Percentiles rank a stretch among this genome's conserved stretches.
Evolutionary conservation across 2,797 vertebrate species (phyloP).

Genomic region (Pampus argenteus): DNA sequence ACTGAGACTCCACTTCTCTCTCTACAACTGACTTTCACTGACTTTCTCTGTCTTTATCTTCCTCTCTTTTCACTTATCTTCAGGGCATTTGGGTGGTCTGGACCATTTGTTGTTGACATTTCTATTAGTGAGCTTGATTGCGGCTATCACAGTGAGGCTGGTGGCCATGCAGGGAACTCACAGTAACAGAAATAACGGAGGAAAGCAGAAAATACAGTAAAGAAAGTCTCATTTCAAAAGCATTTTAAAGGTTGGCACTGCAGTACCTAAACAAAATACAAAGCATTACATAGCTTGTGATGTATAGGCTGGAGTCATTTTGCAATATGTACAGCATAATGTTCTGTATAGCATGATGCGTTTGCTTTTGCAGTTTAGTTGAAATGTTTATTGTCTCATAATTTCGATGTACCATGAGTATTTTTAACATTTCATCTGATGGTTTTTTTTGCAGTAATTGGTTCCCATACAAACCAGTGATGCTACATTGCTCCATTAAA

Average conservation of each 20-base stretch:
- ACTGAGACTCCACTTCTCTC: not conserved
- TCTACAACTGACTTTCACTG: conserved; percentile 10
- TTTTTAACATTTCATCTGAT: no score
- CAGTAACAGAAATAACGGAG: not conserved
- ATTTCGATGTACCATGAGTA: no score
- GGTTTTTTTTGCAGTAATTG: no score
- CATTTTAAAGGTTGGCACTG: not conserved
- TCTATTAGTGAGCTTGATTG: conserved; percentile 50
- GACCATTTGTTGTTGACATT: conserved; percentile 38
- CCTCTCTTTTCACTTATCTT: conserved; percentile 39
- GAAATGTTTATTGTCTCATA: no score
- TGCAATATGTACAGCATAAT: no score
- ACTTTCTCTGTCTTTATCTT: conserved; percentile 31
- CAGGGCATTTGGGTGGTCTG: conserved; percentile 12
- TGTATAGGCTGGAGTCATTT: not conserved
- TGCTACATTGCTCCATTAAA: not conserved
- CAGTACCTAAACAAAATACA: not conserved
- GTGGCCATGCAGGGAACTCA: conserved; percentile 1
- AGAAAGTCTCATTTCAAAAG: not conserved
- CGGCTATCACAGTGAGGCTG: conserved; percentile 28
- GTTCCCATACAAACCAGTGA: not conserved
- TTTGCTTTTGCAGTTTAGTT: no score
- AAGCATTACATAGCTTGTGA: no score
- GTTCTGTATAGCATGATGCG: not conserved
- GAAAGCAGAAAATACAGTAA: not conserved